Conservation (phyloP, 2,113 vertebrate genomes). For the Percopsis transmontana region DNA sequence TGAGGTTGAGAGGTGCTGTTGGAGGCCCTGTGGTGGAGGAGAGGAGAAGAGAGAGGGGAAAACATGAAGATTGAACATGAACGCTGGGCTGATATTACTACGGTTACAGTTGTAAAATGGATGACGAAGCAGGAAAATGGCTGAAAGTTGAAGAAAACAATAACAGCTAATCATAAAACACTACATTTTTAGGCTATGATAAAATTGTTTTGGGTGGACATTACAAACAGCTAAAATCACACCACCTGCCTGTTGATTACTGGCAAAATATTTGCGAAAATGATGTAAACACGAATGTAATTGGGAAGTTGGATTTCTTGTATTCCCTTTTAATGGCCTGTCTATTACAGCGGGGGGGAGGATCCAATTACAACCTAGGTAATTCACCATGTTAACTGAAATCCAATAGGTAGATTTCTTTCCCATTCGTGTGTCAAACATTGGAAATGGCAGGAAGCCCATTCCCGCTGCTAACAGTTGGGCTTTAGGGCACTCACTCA, state of each 20-base stretch:
- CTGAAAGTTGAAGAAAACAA: no score
- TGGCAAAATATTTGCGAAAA: neutral
- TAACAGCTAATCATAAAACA: neutral
- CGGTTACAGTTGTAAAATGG: neutral
- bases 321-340: conserved; percentile 58
- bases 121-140: neutral
- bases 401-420: conserved; percentile 57
- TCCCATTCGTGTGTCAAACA: conserved; percentile 47
- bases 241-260: conserved; percentile 14
- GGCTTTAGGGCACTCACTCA: conserved; percentile 45
- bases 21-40: conserved; percentile 84
- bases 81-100: neutral
- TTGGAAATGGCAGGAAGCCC: conserved; percentile 35
- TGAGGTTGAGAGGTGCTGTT: conserved; percentile 90
- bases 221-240: neutral
- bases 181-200: neutral
- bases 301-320: conserved; percentile 36
- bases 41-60: neutral
- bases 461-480: conserved; percentile 33
- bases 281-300: conserved; percentile 27
- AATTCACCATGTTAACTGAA: conserved; percentile 58
- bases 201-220: neutral
- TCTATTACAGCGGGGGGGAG: conserved; percentile 40
- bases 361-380: conserved; percentile 59
- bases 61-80: neutral